Base-by-base conservation (phyloP, 2,797 vertebrate species). In the Pogonophryne albipinna region DNA sequence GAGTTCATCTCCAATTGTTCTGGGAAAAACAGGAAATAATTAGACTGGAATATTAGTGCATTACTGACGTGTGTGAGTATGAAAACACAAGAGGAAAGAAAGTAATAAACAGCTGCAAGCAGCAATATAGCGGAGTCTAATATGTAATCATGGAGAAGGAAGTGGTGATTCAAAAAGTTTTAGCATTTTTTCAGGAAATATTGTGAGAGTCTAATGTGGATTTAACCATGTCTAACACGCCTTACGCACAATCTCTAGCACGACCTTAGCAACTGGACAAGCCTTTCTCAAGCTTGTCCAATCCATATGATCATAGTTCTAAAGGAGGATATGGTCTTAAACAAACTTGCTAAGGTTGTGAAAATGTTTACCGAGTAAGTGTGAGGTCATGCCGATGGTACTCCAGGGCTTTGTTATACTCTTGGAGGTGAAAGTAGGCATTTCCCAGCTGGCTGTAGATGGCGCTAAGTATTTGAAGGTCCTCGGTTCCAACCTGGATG, bases 361-460 rank as follows among this genome's bases (percentile, higher is more conserved):
- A 38, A 58, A 45, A 0, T 0, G 13, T 64, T 78, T 58, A 93
- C 92, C 92, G 89, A 13, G 92, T 93, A 4, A 93, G 97, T 12
- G 97, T 99, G 82, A 99, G 94, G 90, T 99, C 98, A 17, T 99
- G 98, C 57, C 96, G 96, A 83, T 99, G 98, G 90, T 98, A 99
- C 71, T 99, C 97, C 81, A 99, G 87, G 38, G 98, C 98, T 92
- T 97, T 98, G 67, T 93, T 93, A 69, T 98, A 99, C 70, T 99
- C 96, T 46, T 97, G 97, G 42, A 99, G 91, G 90, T 99, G 98
- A 93, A 99, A 99, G 91, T 99, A 99, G 64, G 98, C 98, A 52
- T 99, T 99, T 78, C 98, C 98, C 78, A 99, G 91, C 89, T 99
- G 98, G 91, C 98, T 99, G 92, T 99, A 99, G 94, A 99, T 99